A percentile compares a stretch with the other conserved stretches of the same genome.
These are phyloP conservation scores for Hippoglossus hippoglossus DNA, from an alignment of 2,797 vertebrate genomes.

Conservation along the genomic window DNA sequence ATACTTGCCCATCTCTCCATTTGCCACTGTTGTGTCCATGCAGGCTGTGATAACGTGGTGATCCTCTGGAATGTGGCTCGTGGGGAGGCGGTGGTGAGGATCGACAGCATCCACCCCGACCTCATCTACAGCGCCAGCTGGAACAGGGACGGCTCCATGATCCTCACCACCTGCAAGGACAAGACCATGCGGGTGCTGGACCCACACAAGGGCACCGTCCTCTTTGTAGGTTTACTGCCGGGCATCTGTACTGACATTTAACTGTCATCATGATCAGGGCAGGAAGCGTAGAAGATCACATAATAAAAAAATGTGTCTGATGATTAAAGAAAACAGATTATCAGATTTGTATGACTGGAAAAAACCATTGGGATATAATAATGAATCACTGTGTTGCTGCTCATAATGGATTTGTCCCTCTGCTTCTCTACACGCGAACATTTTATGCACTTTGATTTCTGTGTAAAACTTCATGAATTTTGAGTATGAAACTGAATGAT, in stretches of 20 bases:
- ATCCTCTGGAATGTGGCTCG: constrained; percentile 91
- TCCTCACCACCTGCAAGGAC: constrained; percentile 92
- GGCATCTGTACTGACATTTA: neutral
- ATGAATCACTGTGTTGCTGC: too few species aligned
- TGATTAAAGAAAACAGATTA: too few species aligned
- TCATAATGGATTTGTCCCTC: too few species aligned
- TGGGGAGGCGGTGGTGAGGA: constrained; percentile 80
- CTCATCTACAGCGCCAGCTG: constrained; percentile 91
- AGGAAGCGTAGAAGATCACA: too few species aligned
- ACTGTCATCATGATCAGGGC: neutral
- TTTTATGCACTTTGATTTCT: too few species aligned
- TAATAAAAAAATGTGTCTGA: neutral
- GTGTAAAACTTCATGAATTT: too few species aligned
- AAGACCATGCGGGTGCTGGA: constrained; percentile 88
- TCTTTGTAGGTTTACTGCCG: constrained; percentile 78
- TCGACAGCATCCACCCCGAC: constrained; percentile 87
- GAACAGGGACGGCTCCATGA: constrained; percentile 88
- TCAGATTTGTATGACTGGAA: too few species aligned
- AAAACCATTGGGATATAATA: too few species aligned
- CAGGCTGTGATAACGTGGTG: constrained; percentile 91
- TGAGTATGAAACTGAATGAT: too few species aligned
- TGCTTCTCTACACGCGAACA: too few species aligned
- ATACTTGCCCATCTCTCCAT: too few species aligned
- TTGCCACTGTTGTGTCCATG: neutral
- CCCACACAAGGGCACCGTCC: constrained; percentile 86